phyloP scores from a whole-genome alignment of 1,140 invertebrate species.

The fruit fly (Drosophila melanogaster) region DNA sequence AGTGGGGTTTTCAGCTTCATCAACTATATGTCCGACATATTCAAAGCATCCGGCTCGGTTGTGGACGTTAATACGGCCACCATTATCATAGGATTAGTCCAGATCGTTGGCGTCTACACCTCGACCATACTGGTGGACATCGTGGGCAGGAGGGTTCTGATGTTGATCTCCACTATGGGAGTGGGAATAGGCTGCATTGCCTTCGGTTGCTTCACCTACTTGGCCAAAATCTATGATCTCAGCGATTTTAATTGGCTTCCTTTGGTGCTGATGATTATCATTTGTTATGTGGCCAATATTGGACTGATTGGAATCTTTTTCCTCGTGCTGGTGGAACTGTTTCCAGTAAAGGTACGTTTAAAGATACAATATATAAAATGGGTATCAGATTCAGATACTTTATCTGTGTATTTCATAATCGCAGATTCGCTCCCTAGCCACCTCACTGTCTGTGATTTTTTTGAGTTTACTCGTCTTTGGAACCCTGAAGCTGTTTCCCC shows the following conservation, averaged over 20 bases:
- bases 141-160: conserved; percentile 71
- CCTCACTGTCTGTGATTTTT: conserved; percentile 65
- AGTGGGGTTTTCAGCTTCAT: conserved; percentile 86
- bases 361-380: neutral
- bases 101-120: conserved; percentile 70
- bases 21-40: conserved; percentile 88
- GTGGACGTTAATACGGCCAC: conserved; percentile 87
- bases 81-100: conserved; percentile 89
- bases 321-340: conserved; percentile 71
- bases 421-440: conserved; percentile 67
- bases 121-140: conserved; percentile 79
- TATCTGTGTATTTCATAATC: neutral
- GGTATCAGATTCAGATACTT: neutral
- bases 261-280: conserved; percentile 58
- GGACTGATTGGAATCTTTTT: conserved; percentile 76
- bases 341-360: conserved; percentile 68
- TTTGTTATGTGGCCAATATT: conserved; percentile 67
- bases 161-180: conserved; percentile 77
- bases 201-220: conserved; percentile 70
- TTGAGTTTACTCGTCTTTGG: conserved; percentile 56
- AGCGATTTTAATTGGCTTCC: conserved; percentile 71
- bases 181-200: conserved; percentile 64
- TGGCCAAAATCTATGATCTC: conserved; percentile 37
- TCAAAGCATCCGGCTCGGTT: conserved; percentile 86
- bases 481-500: conserved; percentile 64